These are phyloP conservation scores for Cecropterus lyciades DNA, from an alignment of 1,140 invertebrate genomes.

Conservation along the genomic window DNA sequence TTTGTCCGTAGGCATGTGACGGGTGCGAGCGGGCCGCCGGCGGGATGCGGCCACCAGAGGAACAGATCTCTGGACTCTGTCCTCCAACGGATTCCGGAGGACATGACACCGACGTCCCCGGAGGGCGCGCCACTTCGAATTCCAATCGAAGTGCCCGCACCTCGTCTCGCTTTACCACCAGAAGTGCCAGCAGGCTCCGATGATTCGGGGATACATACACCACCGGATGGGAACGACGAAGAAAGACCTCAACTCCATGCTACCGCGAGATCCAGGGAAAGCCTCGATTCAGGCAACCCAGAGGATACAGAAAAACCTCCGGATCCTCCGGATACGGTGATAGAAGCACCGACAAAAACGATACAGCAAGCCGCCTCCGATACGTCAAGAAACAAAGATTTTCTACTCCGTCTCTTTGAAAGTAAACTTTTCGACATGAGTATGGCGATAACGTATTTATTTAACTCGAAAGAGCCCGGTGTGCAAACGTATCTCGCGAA, in stretches of 20 bases:
- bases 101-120: constrained; percentile 91
- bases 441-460: constrained; percentile 98
- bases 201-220: constrained; percentile 92
- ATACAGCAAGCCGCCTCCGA: constrained; percentile 48
- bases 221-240: constrained; percentile 70
- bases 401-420: constrained; percentile 95
- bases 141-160: constrained; percentile 90
- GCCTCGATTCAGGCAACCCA: constrained; percentile 88
- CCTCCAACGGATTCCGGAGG: constrained; percentile 93
- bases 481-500: constrained; percentile 98
- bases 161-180: constrained; percentile 91
- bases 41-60: constrained; percentile 89
- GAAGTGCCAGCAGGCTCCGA: constrained; percentile 92
- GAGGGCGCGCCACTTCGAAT: constrained; percentile 89
- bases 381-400: constrained; percentile 77
- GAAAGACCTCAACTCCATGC: constrained; percentile 66
- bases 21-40: constrained; percentile 69
- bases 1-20: constrained; percentile 77
- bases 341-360: constrained; percentile 47
- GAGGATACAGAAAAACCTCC: constrained; percentile 82
- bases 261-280: constrained; percentile 86
- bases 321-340: constrained; percentile 74
- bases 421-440: constrained; percentile 98
- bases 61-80: constrained; percentile 95
- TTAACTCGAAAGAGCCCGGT: constrained; percentile 99